Percentiles rank a stretch among this genome's conserved stretches.
phyloP scores from a whole-genome alignment of 2,113 vertebrate genomes.

The Pollachius pollachius region DNA sequence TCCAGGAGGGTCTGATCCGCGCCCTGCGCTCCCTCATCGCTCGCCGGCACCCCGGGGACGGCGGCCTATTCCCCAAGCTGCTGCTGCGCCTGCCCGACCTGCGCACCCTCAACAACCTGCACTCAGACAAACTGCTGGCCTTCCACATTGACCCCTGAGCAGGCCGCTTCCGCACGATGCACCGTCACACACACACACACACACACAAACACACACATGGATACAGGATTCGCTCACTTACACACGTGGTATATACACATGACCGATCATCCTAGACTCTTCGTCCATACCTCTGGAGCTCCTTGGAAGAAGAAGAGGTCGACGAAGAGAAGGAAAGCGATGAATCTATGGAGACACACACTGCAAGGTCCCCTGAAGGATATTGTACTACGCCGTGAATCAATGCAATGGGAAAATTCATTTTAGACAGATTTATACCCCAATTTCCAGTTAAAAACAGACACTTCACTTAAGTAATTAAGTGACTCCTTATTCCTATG shows the following conservation, averaged over 20 bases:
- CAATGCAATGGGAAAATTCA: neutral
- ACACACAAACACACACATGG: slow-evolving; percentile 20
- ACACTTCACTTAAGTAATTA: slow-evolving; percentile 26
- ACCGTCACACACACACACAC: neutral
- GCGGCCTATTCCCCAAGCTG: slow-evolving; percentile 72
- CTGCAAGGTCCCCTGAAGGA: neutral
- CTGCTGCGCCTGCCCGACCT: slow-evolving; percentile 77
- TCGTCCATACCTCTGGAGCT: neutral
- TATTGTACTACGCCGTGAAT: too few species aligned
- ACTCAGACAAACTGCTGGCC: slow-evolving; percentile 79
- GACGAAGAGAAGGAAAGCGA: neutral
- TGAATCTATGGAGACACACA: slow-evolving; percentile 8
- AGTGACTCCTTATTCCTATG: slow-evolving; percentile 33
- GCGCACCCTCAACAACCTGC: slow-evolving; percentile 77
- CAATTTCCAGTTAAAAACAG: neutral
- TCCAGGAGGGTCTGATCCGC: slow-evolving; percentile 75
- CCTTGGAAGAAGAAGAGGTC: neutral
- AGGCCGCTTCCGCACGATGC: neutral
- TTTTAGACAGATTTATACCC: neutral
- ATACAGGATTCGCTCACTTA: slow-evolving; percentile 15
- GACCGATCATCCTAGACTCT: too few species aligned
- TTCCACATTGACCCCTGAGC: slow-evolving; percentile 75
- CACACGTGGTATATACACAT: too few species aligned
- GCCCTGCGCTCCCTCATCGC: slow-evolving; percentile 72
- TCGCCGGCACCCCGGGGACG: slow-evolving; percentile 68